These are phyloP conservation scores for Morelia viridis DNA, from an alignment of 2,797 vertebrate species.

Conservation along the genomic window DNA sequence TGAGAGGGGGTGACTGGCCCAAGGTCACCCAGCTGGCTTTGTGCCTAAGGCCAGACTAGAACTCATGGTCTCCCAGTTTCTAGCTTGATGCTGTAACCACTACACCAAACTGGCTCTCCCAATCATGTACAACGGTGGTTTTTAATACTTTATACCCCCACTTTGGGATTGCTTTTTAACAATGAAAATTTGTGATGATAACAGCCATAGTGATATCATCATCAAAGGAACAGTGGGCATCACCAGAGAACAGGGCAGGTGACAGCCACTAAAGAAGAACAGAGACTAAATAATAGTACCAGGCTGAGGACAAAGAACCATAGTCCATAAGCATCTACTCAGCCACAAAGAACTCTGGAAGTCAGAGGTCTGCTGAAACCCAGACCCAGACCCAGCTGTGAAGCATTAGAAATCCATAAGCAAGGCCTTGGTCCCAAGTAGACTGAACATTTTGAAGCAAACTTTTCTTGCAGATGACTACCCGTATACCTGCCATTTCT, in stretches of 20 bases:
- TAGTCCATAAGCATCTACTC: background rate
- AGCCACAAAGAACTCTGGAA: background rate
- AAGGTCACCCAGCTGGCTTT: background rate
- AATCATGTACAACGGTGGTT: background rate
- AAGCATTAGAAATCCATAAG: background rate
- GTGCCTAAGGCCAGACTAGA: background rate
- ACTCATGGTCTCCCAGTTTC: background rate
- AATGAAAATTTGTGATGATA: background rate
- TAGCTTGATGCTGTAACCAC: background rate
- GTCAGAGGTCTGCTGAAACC: background rate
- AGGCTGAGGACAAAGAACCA: background rate
- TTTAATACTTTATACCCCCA: background rate
- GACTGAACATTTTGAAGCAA: background rate
- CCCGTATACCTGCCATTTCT: background rate
- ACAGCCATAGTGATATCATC: background rate
- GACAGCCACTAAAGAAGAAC: background rate
- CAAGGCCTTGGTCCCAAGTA: background rate
- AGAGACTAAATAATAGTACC: background rate
- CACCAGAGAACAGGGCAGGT: background rate
- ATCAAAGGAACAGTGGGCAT: background rate
- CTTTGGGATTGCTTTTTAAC: background rate
- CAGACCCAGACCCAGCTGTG: background rate
- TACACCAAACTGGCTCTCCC: background rate
- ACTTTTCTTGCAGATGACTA: background rate
- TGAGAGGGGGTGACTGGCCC: background rate